Evolutionary conservation across 1,140 invertebrate species (phyloP).

Genomic region (Kradibia gibbosae): DNA sequence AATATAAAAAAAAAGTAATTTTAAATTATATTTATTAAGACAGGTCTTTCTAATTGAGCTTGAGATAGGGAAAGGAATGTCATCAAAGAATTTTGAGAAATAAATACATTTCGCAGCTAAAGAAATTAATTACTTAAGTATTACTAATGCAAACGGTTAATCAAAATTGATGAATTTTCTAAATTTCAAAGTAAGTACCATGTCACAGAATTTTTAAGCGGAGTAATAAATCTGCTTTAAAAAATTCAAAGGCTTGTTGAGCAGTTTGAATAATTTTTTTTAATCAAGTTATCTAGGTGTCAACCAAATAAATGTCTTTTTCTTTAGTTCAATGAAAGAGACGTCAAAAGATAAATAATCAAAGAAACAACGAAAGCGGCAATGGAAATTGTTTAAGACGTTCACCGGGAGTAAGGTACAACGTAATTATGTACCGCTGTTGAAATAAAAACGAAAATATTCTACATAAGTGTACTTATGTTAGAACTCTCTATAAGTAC

Average conservation of each 20-base stretch:
- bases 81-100: too few relatives aligned
- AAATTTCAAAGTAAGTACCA: neutral
- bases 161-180: constrained; percentile 14
- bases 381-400: neutral
- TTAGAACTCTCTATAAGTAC: neutral
- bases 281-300: constrained; percentile 23
- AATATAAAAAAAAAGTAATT: too few relatives aligned
- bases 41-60: too few relatives aligned
- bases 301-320: constrained; percentile 23
- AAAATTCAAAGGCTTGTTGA: neutral
- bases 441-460: constrained; percentile 38
- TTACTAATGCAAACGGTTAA: too few relatives aligned
- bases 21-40: too few relatives aligned
- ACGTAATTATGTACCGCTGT: constrained; percentile 39
- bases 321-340: neutral
- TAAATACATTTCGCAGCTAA: too few relatives aligned
- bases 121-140: too few relatives aligned
- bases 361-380: neutral
- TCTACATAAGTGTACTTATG: constrained; percentile 14
- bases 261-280: constrained; percentile 1
- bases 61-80: too few relatives aligned
- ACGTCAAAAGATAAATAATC: constrained; percentile 11
- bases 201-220: neutral
- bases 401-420: neutral
- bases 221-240: neutral